These are phyloP conservation scores for Poecilus cupreus DNA, from an alignment of 2,888 invertebrate species.

Conservation along the genomic window DNA sequence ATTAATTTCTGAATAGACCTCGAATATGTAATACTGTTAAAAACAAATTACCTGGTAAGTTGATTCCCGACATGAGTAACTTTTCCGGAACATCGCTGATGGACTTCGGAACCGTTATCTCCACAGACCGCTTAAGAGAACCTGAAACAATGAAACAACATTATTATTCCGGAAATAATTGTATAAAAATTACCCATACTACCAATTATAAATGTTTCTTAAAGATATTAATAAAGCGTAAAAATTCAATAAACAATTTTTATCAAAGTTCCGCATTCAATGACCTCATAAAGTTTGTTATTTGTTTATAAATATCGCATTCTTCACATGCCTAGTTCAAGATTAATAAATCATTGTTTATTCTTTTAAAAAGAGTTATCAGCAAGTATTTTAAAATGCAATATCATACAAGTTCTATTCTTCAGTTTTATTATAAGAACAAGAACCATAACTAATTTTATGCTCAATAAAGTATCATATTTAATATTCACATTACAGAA, in stretches of 20 bases:
- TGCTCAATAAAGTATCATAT: neutral
- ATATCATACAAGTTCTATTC: neutral
- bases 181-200: neutral
- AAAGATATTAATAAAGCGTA: neutral
- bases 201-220: neutral
- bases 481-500: too few species aligned
- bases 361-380: slow-evolving; percentile 18
- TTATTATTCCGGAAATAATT: too few species aligned
- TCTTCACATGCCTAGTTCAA: neutral
- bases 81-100: slow-evolving; percentile 81
- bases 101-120: slow-evolving; percentile 76
- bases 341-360: slow-evolving; percentile 30
- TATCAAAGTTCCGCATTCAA: slow-evolving; percentile 55
- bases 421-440: neutral
- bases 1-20: too few species aligned
- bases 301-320: slow-evolving; percentile 41
- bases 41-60: slow-evolving; percentile 79
- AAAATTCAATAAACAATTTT: slow-evolving; percentile 19
- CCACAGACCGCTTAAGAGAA: slow-evolving; percentile 71
- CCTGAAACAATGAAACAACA: slow-evolving; percentile 69
- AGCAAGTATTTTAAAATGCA: neutral
- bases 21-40: too few species aligned
- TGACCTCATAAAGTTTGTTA: slow-evolving; percentile 49
- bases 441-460: neutral
- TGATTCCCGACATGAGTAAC: slow-evolving; percentile 80